Conservation (phyloP, 1,140 invertebrate genomes). For the Neodiprion virginianus region DNA sequence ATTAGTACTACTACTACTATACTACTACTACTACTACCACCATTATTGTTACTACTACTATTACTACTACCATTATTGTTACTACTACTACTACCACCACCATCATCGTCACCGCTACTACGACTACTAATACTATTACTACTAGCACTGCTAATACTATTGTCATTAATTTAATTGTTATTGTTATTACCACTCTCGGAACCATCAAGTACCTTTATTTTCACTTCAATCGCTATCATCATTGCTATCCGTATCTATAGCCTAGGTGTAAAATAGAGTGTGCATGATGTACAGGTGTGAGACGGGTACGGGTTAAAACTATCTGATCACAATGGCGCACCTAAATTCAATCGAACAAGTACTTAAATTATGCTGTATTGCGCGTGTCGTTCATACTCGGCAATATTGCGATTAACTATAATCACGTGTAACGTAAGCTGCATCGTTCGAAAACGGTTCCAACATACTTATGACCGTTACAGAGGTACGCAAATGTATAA, state of each 20-base stretch:
- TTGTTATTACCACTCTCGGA: not conserved
- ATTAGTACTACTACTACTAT: constrained; percentile 17
- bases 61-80: not conserved
- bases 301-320: too few relatives aligned
- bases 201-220: not conserved
- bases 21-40: not conserved
- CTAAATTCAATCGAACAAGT: not conserved
- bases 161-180: not conserved
- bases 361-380: not conserved
- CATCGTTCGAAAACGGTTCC: too few relatives aligned
- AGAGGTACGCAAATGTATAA: too few relatives aligned
- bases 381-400: not conserved
- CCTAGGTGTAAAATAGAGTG: not conserved
- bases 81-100: constrained; percentile 8
- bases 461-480: too few relatives aligned
- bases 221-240: not conserved
- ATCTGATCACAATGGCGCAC: not conserved
- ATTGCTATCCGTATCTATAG: not conserved
- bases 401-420: too few relatives aligned
- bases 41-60: constrained; percentile 3
- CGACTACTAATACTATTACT: not conserved
- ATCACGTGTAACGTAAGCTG: too few relatives aligned
- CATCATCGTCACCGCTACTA: not conserved
- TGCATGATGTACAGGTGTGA: not conserved
- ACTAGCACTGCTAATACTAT: not conserved